Evolutionary conservation across 1,140 invertebrate species (phyloP), one percentile per base, ranked within the genome.

Genomic region (Drosophila funebris): DNA sequence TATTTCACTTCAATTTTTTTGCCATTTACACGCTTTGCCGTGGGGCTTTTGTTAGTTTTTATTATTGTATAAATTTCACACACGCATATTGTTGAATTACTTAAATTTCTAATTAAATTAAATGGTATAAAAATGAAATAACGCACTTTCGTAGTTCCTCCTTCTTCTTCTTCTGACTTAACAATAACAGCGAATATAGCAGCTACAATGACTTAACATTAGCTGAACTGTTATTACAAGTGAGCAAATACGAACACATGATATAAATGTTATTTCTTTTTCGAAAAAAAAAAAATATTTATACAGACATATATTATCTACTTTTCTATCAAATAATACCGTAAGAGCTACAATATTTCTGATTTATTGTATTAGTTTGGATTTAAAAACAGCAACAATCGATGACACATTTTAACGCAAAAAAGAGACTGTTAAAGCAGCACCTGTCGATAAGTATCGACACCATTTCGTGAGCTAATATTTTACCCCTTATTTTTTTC

Each of bases 111-210:
- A 85, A 75, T 81, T 79, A 70, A 83, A 78, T 87, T 88, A 76
- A 71, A 76, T 68, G 44, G 72, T 88, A 87, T 83, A 87, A 87
- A 87, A 87, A 88, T 89, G 50, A 88, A 88, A 87, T 82, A 88
- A 87, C 83, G 83, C 83, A 87, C 83, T 88, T 73, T 89, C 67
- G 73, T 77, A 77, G 73, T 80, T 67, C 60, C 60, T 76, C 61
- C 57, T 64, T 72, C 57, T 70, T 76, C 73, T 78, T 74, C 52
- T 77, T 72, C 44, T 83, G 56, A 60, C 16, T 81, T 44, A 80
- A 79, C 79, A 78, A 79, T 73, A 79, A 80, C 77, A 76, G 53
- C 37, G 46, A 52, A 1, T 4, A 56, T 69, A 58, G 58, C 63
- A 67, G 48, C 11, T 20, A 6, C 14, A 33, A 46, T 36, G 61